Conservation (phyloP, 2,113 vertebrate species). For the human region GRCh38 chr6:23136001-23136500, state of each 20-base stretch:
- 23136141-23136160: background rate
- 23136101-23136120: background rate
- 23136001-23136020: background rate
- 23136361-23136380: background rate
- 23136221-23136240: background rate
- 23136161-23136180: background rate
- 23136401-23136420: background rate
- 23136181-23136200: background rate
- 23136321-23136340: background rate
- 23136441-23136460: background rate
- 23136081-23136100: background rate
- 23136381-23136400: background rate
- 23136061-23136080: background rate
- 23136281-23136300: background rate
- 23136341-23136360: background rate
- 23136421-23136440: background rate
- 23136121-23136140: background rate
- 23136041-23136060: background rate
- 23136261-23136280: background rate
- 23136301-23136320: background rate
- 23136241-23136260: background rate
- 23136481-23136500: background rate
- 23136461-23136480: background rate
- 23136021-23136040: background rate
- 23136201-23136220: background rate